Evolutionary conservation across 1,140 invertebrate genomes (phyloP), one percentile per base, ranked within the genome.

Genomic region (Polypedilum pembai): DNA sequence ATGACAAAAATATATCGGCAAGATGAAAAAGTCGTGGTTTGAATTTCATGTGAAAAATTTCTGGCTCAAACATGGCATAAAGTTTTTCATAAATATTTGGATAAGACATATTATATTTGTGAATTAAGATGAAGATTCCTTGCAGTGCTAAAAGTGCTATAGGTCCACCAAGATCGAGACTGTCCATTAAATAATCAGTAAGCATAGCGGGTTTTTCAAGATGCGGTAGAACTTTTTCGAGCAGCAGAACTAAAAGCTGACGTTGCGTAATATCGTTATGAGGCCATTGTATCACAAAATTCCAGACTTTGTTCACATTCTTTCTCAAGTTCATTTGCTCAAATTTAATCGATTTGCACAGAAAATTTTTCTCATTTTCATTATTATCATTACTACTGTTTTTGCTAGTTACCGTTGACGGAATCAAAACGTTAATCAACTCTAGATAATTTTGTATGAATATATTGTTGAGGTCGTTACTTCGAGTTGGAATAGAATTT

Each of bases 81-180:
- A 99, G 84, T 80, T 98, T 95, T 73, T 88, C 88, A 81, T 95
- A 99, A 79, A 99, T 95, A 82, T 98, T 91, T 3, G 96, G 95
- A 83, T 98, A 98, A 80, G 97, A 93, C 82, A 99, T 87, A 83
- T 98, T 97, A 80, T 97, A 90, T 76, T 92, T 90, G 74, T 92
- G 90, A 75, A 98, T 95, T 41, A 99, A 84, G 65, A 91, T 88
- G 80, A 96, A 95, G 15, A 98, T 88, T 10, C 95, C 95, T 83
- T 97, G 94, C n/a, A 98, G 83, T 8, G 95, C 93, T 56, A 98
- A 84, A 76, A 98, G 84, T 79, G 92, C 91, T 72, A 95, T 88
- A 1, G 92, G 87, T 21, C 95, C 95, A 80, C 94, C 92, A 63
- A 89, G 85, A 79, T 95, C 91, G 74, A 96, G 89, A 10, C 93